Evolutionary conservation across 1,140 invertebrate species (phyloP), one percentile per base, ranked within the genome.

Genomic region (Scaptomyza pallida): DNA sequence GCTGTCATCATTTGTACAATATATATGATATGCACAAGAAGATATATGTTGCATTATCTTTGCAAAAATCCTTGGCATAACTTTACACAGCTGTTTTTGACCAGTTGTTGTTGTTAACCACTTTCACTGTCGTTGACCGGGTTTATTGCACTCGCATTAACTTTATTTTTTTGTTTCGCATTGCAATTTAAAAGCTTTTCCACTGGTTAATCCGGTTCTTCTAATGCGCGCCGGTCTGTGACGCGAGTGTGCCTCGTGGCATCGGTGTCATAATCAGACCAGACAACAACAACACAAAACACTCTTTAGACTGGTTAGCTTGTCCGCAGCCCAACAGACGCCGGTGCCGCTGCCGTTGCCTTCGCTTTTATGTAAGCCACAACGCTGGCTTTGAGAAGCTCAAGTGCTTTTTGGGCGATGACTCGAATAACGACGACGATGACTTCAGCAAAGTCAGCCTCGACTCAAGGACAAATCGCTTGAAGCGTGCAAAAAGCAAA

Each of bases 141-240:
- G 81, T 86, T 86, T 86, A 86, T 71, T 86, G 81, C 81, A 86
- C 81, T 86, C 77, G 37, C 75, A n/a, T n/a, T n/a, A 47, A 65
- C 21, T 64, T 26, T 26, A 26, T 26, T 26, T 26, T 26, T 26
- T 26, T 26, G 5, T 5, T 5, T 69, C 6, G 5, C 26, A 6
- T 30, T 30, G 70, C 76, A 80, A 44, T 65, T 9, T 2, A 41
- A 23, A 51, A 56, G 50, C 65, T 86, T 86, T 86, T 85, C 81
- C 82, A 86, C 81, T 86, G 82, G 81, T 86, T 86, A 88, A 78
- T 86, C 81, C 81, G 82, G 81, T 86, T 86, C 81, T 80, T 80
- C 81, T 86, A 81, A 86, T 77, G 69, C 57, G 30, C 55, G 57
- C 51, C 74, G 51, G 57, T 48, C 59, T 73, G 71, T 69, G 52